Conservation (phyloP, 2,888 invertebrate species). For the Amblyteles armatorius region DNA sequence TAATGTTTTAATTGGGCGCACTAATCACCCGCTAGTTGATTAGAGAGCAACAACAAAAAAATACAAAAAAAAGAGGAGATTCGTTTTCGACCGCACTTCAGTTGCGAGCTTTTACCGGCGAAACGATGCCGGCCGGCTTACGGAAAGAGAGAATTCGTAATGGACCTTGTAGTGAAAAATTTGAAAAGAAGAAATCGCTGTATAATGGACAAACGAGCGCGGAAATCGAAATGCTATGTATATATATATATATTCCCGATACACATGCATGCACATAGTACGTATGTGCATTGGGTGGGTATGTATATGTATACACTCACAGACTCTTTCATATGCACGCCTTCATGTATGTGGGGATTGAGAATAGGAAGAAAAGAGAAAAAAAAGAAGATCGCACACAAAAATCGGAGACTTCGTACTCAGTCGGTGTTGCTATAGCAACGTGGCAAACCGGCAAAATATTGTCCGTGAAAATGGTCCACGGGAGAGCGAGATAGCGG, state of each 20-base stretch:
- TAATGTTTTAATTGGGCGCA: conserved; percentile 13
- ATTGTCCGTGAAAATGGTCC: conserved; percentile 74
- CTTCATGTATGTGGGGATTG: conserved; percentile 26
- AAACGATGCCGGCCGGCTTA: conserved; percentile 1
- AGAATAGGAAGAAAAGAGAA: conserved; percentile 26
- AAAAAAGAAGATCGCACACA: conserved; percentile 63
- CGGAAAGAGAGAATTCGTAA: conserved; percentile 41
- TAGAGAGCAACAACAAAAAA: conserved; percentile 17
- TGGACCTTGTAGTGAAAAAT: conserved; percentile 66
- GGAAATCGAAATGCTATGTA: conserved; percentile 15
- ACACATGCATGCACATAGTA: not conserved
- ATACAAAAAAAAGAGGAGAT: not conserved
- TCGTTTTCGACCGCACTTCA: not conserved
- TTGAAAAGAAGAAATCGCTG: conserved; percentile 71
- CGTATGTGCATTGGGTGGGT: not conserved
- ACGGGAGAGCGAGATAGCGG: conserved; percentile 59
- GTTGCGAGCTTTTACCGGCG: not conserved
- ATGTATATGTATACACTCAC: not conserved
- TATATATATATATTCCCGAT: not conserved
- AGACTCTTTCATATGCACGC: conserved; percentile 13
- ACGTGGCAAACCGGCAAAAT: conserved; percentile 80
- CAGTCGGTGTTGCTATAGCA: conserved; percentile 79
- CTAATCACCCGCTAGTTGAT: conserved; percentile 33
- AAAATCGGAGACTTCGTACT: conserved; percentile 66
- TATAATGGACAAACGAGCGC: conserved; percentile 70